Conservation (phyloP, 30 jellyfish, hydroid and myxozoan genomes). For the Phacellophora camtschatica region DNA sequence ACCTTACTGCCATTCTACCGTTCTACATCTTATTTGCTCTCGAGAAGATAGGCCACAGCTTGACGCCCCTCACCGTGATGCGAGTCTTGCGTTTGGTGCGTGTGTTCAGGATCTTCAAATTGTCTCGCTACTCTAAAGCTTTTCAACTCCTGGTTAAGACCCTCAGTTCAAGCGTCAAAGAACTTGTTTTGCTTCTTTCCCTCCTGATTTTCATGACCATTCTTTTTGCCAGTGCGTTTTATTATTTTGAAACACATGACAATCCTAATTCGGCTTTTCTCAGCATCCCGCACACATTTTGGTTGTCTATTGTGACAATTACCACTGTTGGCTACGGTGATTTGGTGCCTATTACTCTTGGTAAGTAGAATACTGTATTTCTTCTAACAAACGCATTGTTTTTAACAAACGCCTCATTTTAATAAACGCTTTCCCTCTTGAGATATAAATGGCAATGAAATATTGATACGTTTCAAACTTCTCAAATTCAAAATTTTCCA, state of each 20-base stretch:
- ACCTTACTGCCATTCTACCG: conserved; percentile 80
- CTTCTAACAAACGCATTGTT: no score
- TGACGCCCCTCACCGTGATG: conserved; percentile 70
- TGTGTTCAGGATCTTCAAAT: conserved; percentile 80
- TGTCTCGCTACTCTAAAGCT: conserved; percentile 85
- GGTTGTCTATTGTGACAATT: conserved; percentile 83
- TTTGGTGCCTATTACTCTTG: conserved; percentile 80
- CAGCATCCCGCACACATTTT: conserved; percentile 90
- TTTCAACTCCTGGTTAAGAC: conserved; percentile 72
- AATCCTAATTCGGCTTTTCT: conserved; percentile 39
- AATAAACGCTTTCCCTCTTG: no score
- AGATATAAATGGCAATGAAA: no score
- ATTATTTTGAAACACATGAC: conserved; percentile 68
- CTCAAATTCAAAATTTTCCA: no score
- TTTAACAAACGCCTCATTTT: background rate
- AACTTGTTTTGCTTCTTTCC: conserved; percentile 62
- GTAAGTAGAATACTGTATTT: conserved; percentile 44
- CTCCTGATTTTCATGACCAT: conserved; percentile 56
- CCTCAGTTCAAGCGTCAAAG: conserved; percentile 69
- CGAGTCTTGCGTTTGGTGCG: conserved; percentile 85
- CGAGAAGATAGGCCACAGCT: conserved; percentile 40
- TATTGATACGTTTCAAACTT: no score
- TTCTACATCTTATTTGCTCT: conserved; percentile 60
- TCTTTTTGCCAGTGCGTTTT: conserved; percentile 76
- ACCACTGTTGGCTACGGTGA: conserved; percentile 96